Evolutionary conservation across 2,113 vertebrate species (phyloP).

Genomic region (Rhinoptilus africanus): DNA sequence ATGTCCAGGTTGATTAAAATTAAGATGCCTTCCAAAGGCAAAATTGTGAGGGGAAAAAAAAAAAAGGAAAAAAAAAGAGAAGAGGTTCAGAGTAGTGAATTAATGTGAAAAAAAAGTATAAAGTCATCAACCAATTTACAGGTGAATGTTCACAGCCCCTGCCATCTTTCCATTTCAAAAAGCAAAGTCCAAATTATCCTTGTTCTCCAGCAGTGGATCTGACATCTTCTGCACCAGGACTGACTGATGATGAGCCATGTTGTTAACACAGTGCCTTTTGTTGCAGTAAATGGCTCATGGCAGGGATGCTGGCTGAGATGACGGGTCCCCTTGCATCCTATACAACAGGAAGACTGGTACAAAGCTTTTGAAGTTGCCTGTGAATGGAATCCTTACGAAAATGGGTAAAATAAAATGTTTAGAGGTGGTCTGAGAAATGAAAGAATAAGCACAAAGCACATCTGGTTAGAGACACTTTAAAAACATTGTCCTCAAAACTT

Average conservation of each 20-base stretch:
- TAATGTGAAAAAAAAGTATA: not conserved
- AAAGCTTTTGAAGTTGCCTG: slow-evolving; percentile 51
- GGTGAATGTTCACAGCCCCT: not conserved
- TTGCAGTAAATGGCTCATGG: slow-evolving; percentile 57
- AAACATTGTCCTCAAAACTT: not conserved
- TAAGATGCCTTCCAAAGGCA: not conserved
- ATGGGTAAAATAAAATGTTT: not conserved
- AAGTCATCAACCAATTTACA: slow-evolving; percentile 24
- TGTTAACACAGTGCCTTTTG: slow-evolving; percentile 15
- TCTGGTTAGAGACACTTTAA: not conserved
- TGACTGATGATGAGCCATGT: slow-evolving; percentile 58
- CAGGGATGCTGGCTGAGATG: slow-evolving; percentile 46
- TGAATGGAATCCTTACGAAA: slow-evolving; percentile 15
- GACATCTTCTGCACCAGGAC: slow-evolving; percentile 34
- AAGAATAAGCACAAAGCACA: not conserved
- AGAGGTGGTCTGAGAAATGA: not conserved
- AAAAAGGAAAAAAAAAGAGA: not conserved
- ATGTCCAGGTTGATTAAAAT: not conserved
- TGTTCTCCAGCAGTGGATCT: slow-evolving; percentile 53
- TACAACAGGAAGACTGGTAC: not conserved
- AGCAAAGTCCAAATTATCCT: slow-evolving; percentile 46
- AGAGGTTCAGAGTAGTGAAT: not conserved
- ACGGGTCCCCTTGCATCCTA: not conserved
- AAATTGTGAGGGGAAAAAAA: not conserved
- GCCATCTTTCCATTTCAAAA: slow-evolving; percentile 47